These are phyloP conservation scores for Sceloporus tristichus DNA, from an alignment of 2,113 vertebrate genomes.

Conservation along the genomic window DNA sequence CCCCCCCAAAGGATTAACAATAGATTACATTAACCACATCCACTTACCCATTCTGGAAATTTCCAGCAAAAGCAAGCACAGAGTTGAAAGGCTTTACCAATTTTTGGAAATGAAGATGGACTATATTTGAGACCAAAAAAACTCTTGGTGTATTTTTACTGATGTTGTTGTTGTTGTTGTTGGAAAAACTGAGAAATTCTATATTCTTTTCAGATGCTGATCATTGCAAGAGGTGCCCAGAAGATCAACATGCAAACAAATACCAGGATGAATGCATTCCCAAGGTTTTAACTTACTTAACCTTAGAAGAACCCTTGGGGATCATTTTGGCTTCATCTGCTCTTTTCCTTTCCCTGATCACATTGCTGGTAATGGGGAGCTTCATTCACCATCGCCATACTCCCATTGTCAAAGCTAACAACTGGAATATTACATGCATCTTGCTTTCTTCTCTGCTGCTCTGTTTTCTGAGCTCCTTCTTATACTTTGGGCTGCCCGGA, in stretches of 20 bases:
- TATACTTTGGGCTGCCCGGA: neutral
- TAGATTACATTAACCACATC: too few species aligned
- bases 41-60: too few species aligned
- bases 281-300: neutral
- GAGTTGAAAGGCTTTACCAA: too few species aligned
- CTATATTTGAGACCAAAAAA: too few species aligned
- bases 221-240: neutral
- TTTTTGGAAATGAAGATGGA: too few species aligned
- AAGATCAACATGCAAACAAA: neutral
- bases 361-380: neutral
- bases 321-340: neutral
- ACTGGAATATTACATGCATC: neutral
- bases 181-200: neutral
- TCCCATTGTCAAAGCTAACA: constrained; percentile 11
- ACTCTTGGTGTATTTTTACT: too few species aligned
- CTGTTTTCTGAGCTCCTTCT: neutral
- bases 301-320: constrained; percentile 3
- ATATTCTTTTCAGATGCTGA: neutral
- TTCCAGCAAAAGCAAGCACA: too few species aligned
- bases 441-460: neutral
- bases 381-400: neutral
- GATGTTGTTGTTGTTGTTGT: too few species aligned
- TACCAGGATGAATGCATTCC: neutral
- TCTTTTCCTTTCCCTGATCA: neutral
- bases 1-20: too few species aligned